Base-by-base conservation (phyloP, 2,797 vertebrate genomes). In the Dromococcyx pavoninus region DNA sequence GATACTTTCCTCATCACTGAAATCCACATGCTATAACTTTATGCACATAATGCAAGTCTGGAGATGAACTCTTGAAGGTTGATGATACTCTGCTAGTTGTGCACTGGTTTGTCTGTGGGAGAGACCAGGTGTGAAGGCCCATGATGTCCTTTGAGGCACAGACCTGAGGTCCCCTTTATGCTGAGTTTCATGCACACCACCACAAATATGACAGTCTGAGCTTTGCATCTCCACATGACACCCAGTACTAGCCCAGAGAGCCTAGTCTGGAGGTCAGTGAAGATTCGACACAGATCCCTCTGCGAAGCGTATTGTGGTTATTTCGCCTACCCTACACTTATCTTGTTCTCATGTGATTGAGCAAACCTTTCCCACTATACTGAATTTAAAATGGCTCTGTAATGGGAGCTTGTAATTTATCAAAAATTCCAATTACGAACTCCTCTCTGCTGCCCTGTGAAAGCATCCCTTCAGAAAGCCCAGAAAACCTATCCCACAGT, bases 361-460 rank as follows among this genome's bases (percentile, higher is more conserved):
- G 83, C 57, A 94, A 91, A 95, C 19, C 53, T 53, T 25, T 93
- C 71, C 71, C 70, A 76, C 43, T n/a, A 28, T 6, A 32, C 25
- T 1, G 1, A 79, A 43, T 79, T 50, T 67, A 44, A 93, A 94
- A 66, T 41, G 43, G 43, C 17, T 82, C 60, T 85, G 83, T 75
- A 91, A 78, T 54, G 24, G 65, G 71, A 94, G 60, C n/a, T 83
- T 90, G 48, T 33, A 81, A 88, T 72, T 93, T 88, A 91, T 71
- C 48, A 73, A 86, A 58, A 67, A 28, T 83, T 30, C 51, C 77
- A 80, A 32, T 91, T 91, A 92, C 74, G 53, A 77, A 41, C 69
- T 89, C 25, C 28, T 71, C 54, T 54, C 61, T 80, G 71, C 51
- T 74, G 53, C 17, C 30, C 71, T 64, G 41, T 53, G 53, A 91